Evolutionary conservation across 1,140 invertebrate species (phyloP).

Genomic region (Tetragonula clypearis): DNA sequence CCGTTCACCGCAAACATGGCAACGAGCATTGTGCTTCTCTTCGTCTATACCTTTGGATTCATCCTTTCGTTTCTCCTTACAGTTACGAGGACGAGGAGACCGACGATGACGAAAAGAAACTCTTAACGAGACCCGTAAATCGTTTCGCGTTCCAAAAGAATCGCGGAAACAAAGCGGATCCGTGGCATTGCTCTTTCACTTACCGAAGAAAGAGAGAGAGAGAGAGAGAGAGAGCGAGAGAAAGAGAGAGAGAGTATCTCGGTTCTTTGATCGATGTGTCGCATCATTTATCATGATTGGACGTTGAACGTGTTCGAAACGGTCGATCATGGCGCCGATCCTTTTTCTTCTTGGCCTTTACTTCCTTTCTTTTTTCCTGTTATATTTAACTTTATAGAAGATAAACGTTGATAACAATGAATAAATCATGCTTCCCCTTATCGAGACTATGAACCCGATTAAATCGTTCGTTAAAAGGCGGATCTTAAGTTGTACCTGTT

Average conservation of each 20-base stretch:
- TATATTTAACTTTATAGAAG: not conserved
- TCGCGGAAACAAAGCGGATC: conserved; percentile 55
- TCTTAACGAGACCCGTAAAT: conserved; percentile 59
- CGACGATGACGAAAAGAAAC: conserved; percentile 30
- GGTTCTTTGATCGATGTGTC: conserved; percentile 52
- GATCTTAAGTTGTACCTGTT: not conserved
- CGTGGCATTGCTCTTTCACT: conserved; percentile 42
- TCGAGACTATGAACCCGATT: conserved; percentile 4
- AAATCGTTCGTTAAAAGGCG: conserved; percentile 9
- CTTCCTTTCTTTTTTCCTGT: not conserved
- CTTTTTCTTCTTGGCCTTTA: not conserved
- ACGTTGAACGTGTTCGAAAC: conserved; percentile 18
- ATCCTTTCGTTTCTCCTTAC: not conserved
- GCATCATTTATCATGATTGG: conserved; percentile 55
- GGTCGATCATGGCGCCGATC: not conserved
- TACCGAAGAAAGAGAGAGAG: not conserved
- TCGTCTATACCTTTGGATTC: not conserved
- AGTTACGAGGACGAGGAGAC: not conserved
- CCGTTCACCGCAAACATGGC: conserved; percentile 64
- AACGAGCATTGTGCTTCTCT: conserved; percentile 46
- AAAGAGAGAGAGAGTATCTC: not conserved
- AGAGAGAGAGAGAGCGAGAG: not conserved
- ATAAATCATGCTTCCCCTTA: conserved; percentile 2
- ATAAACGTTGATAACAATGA: conserved; percentile 6
- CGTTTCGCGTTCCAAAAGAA: conserved; percentile 53